Conservation (phyloP, 2,888 invertebrate genomes). For the Cotesia congregata region DNA sequence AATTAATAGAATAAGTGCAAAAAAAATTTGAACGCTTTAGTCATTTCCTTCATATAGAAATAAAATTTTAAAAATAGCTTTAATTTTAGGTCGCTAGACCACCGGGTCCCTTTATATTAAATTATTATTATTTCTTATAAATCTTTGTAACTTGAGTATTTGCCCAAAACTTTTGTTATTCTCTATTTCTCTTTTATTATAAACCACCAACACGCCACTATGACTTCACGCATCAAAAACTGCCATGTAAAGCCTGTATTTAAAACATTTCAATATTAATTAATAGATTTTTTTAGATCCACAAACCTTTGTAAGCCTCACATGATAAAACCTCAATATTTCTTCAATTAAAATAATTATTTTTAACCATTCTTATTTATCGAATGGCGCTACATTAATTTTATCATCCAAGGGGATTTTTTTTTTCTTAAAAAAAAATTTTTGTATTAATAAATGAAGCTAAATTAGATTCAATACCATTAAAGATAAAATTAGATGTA, state of each 20-base stretch:
- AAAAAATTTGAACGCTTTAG: too few species aligned
- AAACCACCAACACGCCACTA: conserved; percentile 49
- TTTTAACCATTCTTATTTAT: conserved; percentile 20
- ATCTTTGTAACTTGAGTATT: conserved; percentile 20
- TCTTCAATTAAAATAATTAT: too few species aligned
- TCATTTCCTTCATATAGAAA: too few species aligned
- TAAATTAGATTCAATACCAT: background rate
- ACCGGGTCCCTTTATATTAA: too few species aligned
- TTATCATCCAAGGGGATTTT: background rate
- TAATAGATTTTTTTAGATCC: conserved; percentile 21
- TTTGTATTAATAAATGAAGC: background rate
- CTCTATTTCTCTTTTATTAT: conserved; percentile 46
- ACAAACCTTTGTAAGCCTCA: conserved; percentile 27
- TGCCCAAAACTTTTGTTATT: conserved; percentile 28
- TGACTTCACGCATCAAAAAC: conserved; percentile 48
- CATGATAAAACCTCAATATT: conserved; percentile 46
- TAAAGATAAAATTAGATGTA: background rate
- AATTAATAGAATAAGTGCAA: too few species aligned
- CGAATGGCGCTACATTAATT: background rate
- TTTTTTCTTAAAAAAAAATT: background rate
- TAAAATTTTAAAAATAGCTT: too few species aligned
- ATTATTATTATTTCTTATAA: conserved; percentile 6
- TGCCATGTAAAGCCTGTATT: conserved; percentile 49
- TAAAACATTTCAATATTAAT: conserved; percentile 14
- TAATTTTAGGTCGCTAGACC: too few species aligned